A percentile compares a stretch with the other conserved stretches of the same genome.
phyloP scores from a whole-genome alignment of 92 coral and sea anemone genomes.

The Nematostella vectensis region DNA sequence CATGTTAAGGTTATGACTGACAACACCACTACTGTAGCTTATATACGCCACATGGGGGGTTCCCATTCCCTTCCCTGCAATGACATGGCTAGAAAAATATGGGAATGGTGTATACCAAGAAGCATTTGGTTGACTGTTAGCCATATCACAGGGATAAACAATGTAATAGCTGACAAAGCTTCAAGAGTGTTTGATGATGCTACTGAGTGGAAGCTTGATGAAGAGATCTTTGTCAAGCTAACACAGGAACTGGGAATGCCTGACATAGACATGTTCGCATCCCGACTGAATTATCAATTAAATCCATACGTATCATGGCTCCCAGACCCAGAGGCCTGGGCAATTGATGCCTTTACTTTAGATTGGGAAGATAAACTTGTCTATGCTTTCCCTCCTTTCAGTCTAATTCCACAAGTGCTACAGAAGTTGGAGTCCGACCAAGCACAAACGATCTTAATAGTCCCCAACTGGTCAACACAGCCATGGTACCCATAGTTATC shows the following conservation, averaged over 20 bases:
- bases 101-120: constrained; percentile 35
- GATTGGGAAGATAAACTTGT: constrained; percentile 5
- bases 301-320: constrained; percentile 28
- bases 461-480: constrained; percentile 44
- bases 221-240: constrained; percentile 14
- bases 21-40: constrained; percentile 33
- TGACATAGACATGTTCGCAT: constrained; percentile 40
- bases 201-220: constrained; percentile 36
- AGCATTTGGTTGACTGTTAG: constrained; percentile 20
- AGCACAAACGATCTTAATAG: constrained; percentile 29
- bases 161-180: constrained; percentile 31
- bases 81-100: constrained; percentile 14
- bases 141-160: constrained; percentile 31
- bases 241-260: constrained; percentile 11
- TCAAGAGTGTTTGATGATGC: constrained; percentile 28
- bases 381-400: constrained; percentile 21
- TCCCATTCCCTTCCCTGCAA: constrained; percentile 20
- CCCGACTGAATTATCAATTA: constrained; percentile 28
- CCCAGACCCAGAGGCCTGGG: constrained; percentile 40
- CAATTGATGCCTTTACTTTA: constrained; percentile 40
- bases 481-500: constrained; percentile 50
- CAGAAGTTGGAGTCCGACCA: constrained; percentile 26
- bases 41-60: constrained; percentile 34
- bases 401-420: constrained; percentile 24
- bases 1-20: constrained; percentile 11